Evolutionary conservation across 2,888 invertebrate genomes (phyloP).

Genomic region (Drosophila falleni): DNA sequence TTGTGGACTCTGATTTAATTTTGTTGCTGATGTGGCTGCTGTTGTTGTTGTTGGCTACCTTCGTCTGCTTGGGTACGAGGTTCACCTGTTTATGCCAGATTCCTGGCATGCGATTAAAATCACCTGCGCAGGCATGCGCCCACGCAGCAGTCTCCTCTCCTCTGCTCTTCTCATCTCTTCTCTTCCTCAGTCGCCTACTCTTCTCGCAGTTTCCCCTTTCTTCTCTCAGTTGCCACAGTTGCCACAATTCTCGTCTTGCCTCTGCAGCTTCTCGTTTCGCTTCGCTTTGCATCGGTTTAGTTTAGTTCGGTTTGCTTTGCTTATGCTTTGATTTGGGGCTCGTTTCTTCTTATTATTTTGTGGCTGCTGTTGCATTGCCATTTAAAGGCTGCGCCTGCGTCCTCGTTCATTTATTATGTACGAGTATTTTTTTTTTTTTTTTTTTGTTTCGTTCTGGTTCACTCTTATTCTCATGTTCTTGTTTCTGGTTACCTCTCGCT

Average conservation of each 20-base stretch:
- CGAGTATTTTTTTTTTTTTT: slow-evolving; percentile 54
- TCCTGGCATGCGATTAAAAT: slow-evolving; percentile 84
- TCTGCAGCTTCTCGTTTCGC: slow-evolving; percentile 33
- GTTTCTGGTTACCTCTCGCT: slow-evolving; percentile 67
- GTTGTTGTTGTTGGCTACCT: slow-evolving; percentile 23
- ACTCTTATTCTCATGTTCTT: slow-evolving; percentile 14
- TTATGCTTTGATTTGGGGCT: slow-evolving; percentile 65
- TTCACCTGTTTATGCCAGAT: slow-evolving; percentile 84
- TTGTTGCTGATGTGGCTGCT: slow-evolving; percentile 35
- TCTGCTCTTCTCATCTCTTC: slow-evolving; percentile 34
- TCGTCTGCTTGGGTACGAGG: slow-evolving; percentile 44
- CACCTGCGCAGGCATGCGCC: slow-evolving; percentile 83
- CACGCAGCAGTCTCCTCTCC: slow-evolving; percentile 59
- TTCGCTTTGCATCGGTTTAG: slow-evolving; percentile 10
- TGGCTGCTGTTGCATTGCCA: slow-evolving; percentile 46
- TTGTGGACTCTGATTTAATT: slow-evolving; percentile 73
- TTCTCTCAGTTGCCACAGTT: slow-evolving; percentile 14
- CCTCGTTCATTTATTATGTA: slow-evolving; percentile 77
- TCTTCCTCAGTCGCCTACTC: slow-evolving; percentile 6
- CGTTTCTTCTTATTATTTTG: slow-evolving; percentile 59
- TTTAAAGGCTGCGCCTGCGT: slow-evolving; percentile 77
- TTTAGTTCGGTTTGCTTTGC: slow-evolving; percentile 16
- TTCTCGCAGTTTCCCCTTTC: slow-evolving; percentile 24
- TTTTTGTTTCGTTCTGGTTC: slow-evolving; percentile 32
- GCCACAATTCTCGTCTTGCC: slow-evolving; percentile 26